Base-by-base conservation (phyloP, 1,140 invertebrate species). In the Hyles vespertilio region DNA sequence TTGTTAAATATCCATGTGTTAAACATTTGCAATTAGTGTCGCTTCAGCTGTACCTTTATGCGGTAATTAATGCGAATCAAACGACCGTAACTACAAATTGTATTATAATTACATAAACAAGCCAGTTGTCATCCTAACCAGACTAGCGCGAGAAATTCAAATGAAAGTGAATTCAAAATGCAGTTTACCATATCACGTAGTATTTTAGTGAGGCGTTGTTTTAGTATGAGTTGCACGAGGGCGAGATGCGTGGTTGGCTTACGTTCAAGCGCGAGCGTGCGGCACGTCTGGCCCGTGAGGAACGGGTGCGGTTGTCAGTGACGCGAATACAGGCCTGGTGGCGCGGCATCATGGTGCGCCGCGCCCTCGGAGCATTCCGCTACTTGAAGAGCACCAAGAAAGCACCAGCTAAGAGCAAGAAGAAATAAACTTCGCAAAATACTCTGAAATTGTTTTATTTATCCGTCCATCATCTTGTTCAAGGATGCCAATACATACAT, bases 281-380 rank as follows among this genome's bases (percentile, higher is more conserved):
- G 3, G 77, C 79, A 0, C 72, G 82, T 7, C 45, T 79, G n/a
- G 83, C 77, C 0, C 65, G 79, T 1, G 84, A 88, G 36, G 68
- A 77, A 49, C 76, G 74, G 4, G 34, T 68, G 8, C 77, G 74
- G 0, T 36, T 44, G 6, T 78, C 84, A n/a, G 87, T 87, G n/a
- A 81, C 74, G 10, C 67, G 71, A 3, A 93, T 94, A 53, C 92
- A 93, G 79, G 91, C 94, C 0, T 94, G 93, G 91, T 94, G 93
- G 93, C 89, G 93, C 56, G 93, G 92, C 9, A 78, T 92, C 9
- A 93, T 94, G 92, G 92, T 94, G 12, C 90, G 93, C 9, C 85
- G 91, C 58, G 91, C 91, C 57, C 80, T 94, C 36, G 93, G 93
- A 32, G 90, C 90, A 32, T 93, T 91, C 77, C 89, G 90, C 63